Evolutionary conservation across 2,113 vertebrate genomes (phyloP), one percentile per base, ranked within the genome.

Genomic region (Tenebrosternarchus preto): DNA sequence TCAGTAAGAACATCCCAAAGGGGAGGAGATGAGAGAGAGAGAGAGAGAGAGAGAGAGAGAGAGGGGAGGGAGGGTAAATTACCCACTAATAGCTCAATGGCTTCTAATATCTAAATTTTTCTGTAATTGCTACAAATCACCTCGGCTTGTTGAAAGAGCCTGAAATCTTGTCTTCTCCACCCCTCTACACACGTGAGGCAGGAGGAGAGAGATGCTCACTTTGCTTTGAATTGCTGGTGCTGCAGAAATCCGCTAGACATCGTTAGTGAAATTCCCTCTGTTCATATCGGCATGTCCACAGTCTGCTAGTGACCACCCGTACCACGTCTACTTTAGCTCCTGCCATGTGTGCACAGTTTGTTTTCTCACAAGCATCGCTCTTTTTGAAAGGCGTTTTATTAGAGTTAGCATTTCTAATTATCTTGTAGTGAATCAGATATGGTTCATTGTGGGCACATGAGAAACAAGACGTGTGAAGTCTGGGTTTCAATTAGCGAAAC

Each of bases 401-500:
- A 95, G 93, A 94, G 97, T 98, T 96, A 96, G 93, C 95, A 95
- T 96, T 95, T 92, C 93, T 97, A 98, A 98, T 97, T 95, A 96
- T 93, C 95, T 98, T 96, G 98, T 94, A 95, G 95, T 92, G 92
- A 96, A 97, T 97, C 95, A 96, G 95, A 96, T 96, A 95, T 94
- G 95, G 95, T 96, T 96, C 95, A 95, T 92, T 95, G 95, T 90
- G 91, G 88, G 90, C 89, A 94, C 95, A 92, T 93, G 91, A 94
- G 92, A 95, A 94, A 93, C 93, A 95, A 92, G 93, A 93, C 94
- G 91, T 95, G 91, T 92, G 92, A 95, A 93, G 92, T 92, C 91
- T 93, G 93, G 93, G 89, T 93, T 95, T 95, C 95, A 98, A 98
- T 97, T 96, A 97, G 92, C 91, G 90, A 92, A 94, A 91, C 92